These are phyloP conservation scores for Salvator merianae DNA, from an alignment of 2,113 vertebrate genomes.

Conservation along the genomic window DNA sequence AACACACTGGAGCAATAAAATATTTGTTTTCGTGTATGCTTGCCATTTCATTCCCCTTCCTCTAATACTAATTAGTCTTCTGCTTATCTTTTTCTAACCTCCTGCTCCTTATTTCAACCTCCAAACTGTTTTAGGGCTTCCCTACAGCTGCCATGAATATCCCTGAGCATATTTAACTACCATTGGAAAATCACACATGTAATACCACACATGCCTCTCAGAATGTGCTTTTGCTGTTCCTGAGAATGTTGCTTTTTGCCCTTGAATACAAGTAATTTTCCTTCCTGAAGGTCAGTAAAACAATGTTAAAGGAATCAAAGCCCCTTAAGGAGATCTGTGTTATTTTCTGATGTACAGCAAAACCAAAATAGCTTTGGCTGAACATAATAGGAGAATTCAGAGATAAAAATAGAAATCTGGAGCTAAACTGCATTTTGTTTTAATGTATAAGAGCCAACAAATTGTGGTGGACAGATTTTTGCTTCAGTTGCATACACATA, in stretches of 20 bases:
- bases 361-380: slow-evolving; percentile 45
- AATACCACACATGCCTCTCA: slow-evolving; percentile 29
- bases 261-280: slow-evolving; percentile 34
- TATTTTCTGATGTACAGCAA: slow-evolving; percentile 45
- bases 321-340: slow-evolving; percentile 49
- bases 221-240: not conserved
- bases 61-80: no score
- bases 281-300: slow-evolving; percentile 53
- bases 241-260: slow-evolving; percentile 16
- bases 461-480: not conserved
- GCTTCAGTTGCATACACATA: slow-evolving; percentile 6
- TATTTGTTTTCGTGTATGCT: not conserved
- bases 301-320: slow-evolving; percentile 49
- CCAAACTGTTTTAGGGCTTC: not conserved
- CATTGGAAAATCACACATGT: slow-evolving; percentile 45
- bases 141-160: slow-evolving; percentile 32
- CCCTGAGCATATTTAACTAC: slow-evolving; percentile 19
- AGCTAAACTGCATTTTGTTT: slow-evolving; percentile 9
- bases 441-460: not conserved
- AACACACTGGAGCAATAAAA: not conserved
- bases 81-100: not conserved
- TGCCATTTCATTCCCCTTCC: not conserved
- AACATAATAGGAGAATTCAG: slow-evolving; percentile 30
- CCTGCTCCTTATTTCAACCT: not conserved
- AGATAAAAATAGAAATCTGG: slow-evolving; percentile 4